phyloP scores from a whole-genome alignment of 1,140 invertebrate species.

The Bombus waltoni region DNA sequence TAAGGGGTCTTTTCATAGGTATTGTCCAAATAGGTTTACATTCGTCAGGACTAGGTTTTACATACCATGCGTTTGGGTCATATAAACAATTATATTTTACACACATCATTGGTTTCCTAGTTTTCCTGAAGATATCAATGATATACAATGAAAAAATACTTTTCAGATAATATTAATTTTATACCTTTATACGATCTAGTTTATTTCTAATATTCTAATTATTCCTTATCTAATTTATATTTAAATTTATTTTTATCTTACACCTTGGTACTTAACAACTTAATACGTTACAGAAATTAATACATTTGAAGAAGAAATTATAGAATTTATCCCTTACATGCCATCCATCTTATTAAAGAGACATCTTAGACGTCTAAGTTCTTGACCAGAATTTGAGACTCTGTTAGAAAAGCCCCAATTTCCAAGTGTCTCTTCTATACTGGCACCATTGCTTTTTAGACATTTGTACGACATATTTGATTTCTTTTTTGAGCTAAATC shows the following conservation, averaged over 20 bases:
- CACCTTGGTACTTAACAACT: not conserved
- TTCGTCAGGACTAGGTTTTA: constrained; percentile 73
- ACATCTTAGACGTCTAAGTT: constrained; percentile 72
- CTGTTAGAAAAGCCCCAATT: constrained; percentile 79
- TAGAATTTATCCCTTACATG: constrained; percentile 64
- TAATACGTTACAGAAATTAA: not conserved
- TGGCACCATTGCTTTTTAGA: constrained; percentile 71
- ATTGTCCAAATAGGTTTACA: constrained; percentile 75
- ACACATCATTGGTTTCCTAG: constrained; percentile 50
- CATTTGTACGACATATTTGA: constrained; percentile 59
- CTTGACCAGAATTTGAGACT: constrained; percentile 69
- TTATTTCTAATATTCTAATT: not conserved
- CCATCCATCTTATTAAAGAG: constrained; percentile 73
- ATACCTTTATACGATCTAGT: not conserved
- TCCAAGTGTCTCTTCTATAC: constrained; percentile 76
- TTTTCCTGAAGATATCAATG: constrained; percentile 57
- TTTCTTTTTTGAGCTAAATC: not conserved
- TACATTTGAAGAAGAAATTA: not conserved
- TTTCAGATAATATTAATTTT: not conserved
- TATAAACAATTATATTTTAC: constrained; percentile 68
- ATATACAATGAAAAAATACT: not conserved
- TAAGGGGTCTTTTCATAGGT: constrained; percentile 73
- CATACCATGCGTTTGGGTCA: constrained; percentile 69
- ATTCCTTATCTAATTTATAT: not conserved
- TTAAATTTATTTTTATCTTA: not conserved